phyloP scores from a whole-genome alignment of 2,113 vertebrate species.

The Thalassoma bifasciatum region DNA sequence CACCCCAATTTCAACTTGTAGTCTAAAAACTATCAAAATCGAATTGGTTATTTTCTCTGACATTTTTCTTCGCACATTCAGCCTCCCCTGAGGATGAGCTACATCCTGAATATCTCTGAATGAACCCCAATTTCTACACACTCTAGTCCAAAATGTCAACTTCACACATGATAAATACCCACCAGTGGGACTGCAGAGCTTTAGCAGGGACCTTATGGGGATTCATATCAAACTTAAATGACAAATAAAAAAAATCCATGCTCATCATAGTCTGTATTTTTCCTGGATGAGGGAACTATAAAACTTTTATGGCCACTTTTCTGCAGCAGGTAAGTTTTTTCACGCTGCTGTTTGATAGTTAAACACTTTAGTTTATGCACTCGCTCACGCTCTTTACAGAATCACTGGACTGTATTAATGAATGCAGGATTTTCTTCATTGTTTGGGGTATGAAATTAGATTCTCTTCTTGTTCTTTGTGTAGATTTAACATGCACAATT shows the following conservation, averaged over 20 bases:
- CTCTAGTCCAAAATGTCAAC: background rate
- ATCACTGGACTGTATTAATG: conserved; percentile 5
- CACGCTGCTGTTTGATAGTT: background rate
- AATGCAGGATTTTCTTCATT: conserved; percentile 14
- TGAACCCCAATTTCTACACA: background rate
- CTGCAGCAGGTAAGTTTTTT: background rate
- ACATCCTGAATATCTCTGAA: background rate
- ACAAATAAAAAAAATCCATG: background rate
- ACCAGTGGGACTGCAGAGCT: background rate
- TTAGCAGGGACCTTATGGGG: background rate
- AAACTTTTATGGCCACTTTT: background rate
- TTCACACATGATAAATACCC: background rate
- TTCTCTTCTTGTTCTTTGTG: background rate
- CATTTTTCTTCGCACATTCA: background rate
- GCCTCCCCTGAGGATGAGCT: conserved; percentile 1
- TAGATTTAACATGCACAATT: conserved; percentile 5
- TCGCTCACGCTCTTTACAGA: conserved; percentile 3
- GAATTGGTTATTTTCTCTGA: background rate
- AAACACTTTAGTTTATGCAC: background rate
- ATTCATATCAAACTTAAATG: background rate
- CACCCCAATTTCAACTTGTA: background rate
- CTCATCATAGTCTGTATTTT: background rate
- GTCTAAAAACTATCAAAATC: background rate
- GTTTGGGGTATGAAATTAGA: background rate
- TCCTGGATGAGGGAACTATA: background rate